Evolutionary conservation across 2,888 invertebrate species (phyloP), one percentile per base, ranked within the genome.

Genomic region (Drepana falcataria): DNA sequence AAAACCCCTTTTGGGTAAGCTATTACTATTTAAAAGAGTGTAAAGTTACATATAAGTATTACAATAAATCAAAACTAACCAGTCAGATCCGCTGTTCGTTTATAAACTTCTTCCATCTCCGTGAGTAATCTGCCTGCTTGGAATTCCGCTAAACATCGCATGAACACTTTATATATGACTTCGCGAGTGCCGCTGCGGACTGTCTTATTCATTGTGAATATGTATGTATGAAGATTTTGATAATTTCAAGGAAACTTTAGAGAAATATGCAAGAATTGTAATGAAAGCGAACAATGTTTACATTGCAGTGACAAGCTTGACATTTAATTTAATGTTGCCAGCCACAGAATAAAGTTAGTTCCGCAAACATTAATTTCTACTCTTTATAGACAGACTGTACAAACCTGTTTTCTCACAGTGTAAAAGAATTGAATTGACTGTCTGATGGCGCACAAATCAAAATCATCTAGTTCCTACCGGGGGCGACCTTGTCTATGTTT

Each of bases 241-340:
- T 21, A 21, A 21, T 21, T 21, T 21, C 21, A 21, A 21, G 21
- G 21, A 21, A 21, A 47, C 73, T 71, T 35, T 71, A 71, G 5
- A 70, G 69, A 53, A 62, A 73, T 62, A 47, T n/a, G 47, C 47
- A 47, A 47, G 47, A 47, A 47, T 47, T 47, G 47, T 72, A 71
- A 47, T 2, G 35, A 71, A 72, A 47, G 47, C 41, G 71, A 60
- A 40, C 35, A n/a, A 47, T 47, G 47, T 47, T 47, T 47, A 47
- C 64, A 51, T 51, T 9, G 40, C 51, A 61, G 59, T 56, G 53
- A 68, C 65, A 47, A 47, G 47, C 47, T 47, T 47, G 47, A 47
- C 47, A 47, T 47, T 47, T 47, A 47, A 35, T 68, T 21, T 21
- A 21, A 21, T 21, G 21, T 21, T 21, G 21, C 21, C 21, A 21